These are phyloP conservation scores for Spilarctia lutea DNA, from an alignment of 2,888 invertebrate genomes.

Conservation along the genomic window DNA sequence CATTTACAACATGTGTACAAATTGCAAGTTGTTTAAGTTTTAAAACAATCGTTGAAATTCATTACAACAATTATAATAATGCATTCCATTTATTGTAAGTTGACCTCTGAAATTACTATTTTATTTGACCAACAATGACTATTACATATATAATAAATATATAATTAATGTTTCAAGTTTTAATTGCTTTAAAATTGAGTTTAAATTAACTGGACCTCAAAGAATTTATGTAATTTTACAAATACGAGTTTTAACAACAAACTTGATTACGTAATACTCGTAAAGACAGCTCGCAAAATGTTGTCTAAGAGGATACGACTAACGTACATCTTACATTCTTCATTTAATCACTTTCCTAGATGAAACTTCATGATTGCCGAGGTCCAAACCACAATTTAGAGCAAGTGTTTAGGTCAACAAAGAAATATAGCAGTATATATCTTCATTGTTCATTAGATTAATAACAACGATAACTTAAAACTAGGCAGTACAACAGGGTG, in stretches of 20 bases:
- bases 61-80: no score
- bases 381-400: neutral
- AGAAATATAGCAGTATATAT: no score
- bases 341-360: neutral
- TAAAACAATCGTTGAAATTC: neutral
- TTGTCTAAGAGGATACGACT: neutral
- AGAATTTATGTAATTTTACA: neutral
- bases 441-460: no score
- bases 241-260: neutral
- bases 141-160: neutral
- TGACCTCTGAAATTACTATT: neutral
- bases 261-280: neutral
- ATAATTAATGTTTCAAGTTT: neutral
- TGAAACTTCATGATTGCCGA: neutral
- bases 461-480: no score
- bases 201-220: neutral
- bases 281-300: neutral
- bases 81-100: neutral
- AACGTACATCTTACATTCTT: neutral
- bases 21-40: neutral
- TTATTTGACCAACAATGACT: accelerated
- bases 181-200: neutral
- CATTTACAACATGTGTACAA: neutral
- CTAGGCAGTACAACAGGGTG: no score
- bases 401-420: neutral